phyloP scores from a whole-genome alignment of 2,888 invertebrate genomes.

The Yponomeuta sedellus region DNA sequence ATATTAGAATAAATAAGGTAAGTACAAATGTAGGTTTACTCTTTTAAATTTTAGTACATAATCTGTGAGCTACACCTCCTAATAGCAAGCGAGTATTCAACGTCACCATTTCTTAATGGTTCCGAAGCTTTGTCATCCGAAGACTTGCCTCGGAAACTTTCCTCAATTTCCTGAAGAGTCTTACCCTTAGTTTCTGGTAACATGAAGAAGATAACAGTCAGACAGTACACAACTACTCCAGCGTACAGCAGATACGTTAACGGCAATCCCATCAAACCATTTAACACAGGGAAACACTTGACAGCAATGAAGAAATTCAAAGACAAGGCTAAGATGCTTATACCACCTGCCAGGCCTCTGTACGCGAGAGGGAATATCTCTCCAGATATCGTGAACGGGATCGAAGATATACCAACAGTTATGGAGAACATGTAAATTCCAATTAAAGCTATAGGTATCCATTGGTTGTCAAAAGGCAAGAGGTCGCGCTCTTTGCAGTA shows the following conservation, averaged over 20 bases:
- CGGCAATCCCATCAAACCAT: conserved; percentile 63
- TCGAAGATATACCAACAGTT: conserved; percentile 77
- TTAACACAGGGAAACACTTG: conserved; percentile 79
- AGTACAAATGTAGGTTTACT: too few relatives aligned
- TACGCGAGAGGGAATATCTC: conserved; percentile 81
- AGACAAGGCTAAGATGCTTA: conserved; percentile 78
- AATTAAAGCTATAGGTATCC: conserved; percentile 68
- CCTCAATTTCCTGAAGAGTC: conserved; percentile 81
- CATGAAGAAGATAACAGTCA: conserved; percentile 72
- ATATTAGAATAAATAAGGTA: background rate
- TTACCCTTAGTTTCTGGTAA: conserved; percentile 82
- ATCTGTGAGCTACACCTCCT: conserved; percentile 55
- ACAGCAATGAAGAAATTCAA: conserved; percentile 80
- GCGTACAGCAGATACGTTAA: conserved; percentile 79
- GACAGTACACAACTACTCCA: conserved; percentile 66
- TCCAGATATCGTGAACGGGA: conserved; percentile 84
- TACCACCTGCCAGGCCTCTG: conserved; percentile 79
- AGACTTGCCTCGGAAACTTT: conserved; percentile 53
- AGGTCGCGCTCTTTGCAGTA: conserved; percentile 46
- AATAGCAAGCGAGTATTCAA: conserved; percentile 9
- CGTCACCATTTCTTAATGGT: conserved; percentile 9
- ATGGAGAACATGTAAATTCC: conserved; percentile 76
- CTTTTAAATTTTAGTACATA: conserved; percentile 39
- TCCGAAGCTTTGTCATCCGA: conserved; percentile 11
- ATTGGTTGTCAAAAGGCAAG: conserved; percentile 52